Evolutionary conservation across 2,113 vertebrate genomes (phyloP).

Genomic region (Motacilla tschutschensis): DNA sequence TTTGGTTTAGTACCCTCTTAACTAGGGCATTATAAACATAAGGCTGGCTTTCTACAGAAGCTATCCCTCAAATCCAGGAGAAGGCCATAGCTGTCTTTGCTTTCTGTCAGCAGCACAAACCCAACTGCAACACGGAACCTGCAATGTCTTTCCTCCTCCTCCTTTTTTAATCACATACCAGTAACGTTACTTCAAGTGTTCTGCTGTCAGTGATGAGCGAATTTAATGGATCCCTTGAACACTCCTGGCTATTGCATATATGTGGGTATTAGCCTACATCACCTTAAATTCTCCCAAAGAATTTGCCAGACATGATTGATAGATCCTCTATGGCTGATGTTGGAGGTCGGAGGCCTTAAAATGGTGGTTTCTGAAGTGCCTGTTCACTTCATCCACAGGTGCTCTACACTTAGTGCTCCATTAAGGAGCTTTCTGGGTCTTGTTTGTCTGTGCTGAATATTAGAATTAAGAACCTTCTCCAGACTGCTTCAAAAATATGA

Average conservation of each 20-base stretch:
- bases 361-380: not conserved
- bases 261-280: not conserved
- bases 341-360: not conserved
- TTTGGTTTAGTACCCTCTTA: not conserved
- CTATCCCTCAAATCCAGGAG: not conserved
- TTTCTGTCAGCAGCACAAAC: not conserved
- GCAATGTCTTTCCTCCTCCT: not conserved
- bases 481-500: not conserved
- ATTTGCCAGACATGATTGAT: not conserved
- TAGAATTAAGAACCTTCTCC: not conserved
- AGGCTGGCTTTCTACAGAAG: not conserved
- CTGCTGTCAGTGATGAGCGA: not conserved
- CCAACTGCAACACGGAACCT: not conserved
- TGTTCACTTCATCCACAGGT: not conserved
- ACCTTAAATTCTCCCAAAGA: conserved; percentile 1
- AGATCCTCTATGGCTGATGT: not conserved
- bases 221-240: not conserved
- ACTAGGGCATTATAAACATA: not conserved
- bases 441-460: not conserved
- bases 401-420: not conserved
- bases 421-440: not conserved
- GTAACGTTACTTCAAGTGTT: not conserved
- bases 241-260: not conserved
- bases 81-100: accelerated
- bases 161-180: not conserved